A percentile compares a stretch with the other conserved stretches of the same genome.
Evolutionary conservation across 2,888 invertebrate genomes (phyloP).

Genomic region (Eudemis profundana): DNA sequence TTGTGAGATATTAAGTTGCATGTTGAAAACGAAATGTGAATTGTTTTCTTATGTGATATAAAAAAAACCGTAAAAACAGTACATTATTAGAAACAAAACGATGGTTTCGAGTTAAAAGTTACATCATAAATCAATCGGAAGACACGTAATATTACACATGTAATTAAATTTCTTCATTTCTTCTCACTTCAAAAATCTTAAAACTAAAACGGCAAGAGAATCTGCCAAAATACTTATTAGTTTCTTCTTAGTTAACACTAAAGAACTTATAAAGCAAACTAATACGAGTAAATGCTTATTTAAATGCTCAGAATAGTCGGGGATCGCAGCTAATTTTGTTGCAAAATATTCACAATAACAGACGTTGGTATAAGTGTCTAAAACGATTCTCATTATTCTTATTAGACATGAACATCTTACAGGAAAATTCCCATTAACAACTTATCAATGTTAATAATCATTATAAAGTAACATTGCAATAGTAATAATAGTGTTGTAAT

Average conservation of each 20-base stretch:
- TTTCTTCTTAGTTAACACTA: too few species aligned
- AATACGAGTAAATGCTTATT: too few species aligned
- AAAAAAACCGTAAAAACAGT: neutral
- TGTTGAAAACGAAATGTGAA: constrained; percentile 5
- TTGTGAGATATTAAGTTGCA: constrained; percentile 9
- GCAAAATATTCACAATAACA: neutral
- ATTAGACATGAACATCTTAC: neutral
- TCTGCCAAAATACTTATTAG: too few species aligned
- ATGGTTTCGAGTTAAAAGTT: neutral
- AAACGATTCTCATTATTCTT: neutral
- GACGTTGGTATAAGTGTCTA: too few species aligned
- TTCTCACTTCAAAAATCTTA: too few species aligned
- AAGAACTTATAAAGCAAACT: too few species aligned
- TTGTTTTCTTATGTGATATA: neutral
- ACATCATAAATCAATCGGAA: too few species aligned
- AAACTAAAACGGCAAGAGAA: too few species aligned
- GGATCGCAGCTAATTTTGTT: too few species aligned
- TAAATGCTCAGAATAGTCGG: too few species aligned
- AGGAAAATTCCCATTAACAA: neutral
- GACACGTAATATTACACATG: too few species aligned
- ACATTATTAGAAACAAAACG: neutral
- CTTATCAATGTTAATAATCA: neutral
- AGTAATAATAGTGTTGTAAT: neutral
- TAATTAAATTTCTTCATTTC: too few species aligned
- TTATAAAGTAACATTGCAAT: neutral